A percentile compares a stretch with the other conserved stretches of the same genome.
phyloP scores from a whole-genome alignment of 2,797 vertebrate species.

The Sebastes kiyomatsui region DNA sequence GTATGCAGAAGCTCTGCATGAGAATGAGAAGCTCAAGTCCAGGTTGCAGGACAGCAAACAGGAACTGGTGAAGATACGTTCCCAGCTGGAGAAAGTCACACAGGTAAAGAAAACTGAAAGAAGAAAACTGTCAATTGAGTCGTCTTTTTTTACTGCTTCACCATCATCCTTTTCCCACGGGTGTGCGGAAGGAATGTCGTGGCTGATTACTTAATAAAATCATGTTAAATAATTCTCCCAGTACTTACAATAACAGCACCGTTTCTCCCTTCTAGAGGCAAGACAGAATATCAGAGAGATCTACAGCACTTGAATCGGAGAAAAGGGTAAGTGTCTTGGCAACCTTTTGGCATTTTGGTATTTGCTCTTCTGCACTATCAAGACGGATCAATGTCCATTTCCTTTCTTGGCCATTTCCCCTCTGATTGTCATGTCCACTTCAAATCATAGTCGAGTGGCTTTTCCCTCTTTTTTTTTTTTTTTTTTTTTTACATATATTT shows the following conservation, averaged over 20 bases:
- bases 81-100: conserved; percentile 90
- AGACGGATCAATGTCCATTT: not conserved
- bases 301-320: conserved; percentile 89
- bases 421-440: not conserved
- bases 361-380: not conserved
- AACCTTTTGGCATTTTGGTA: conserved; percentile 16
- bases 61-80: conserved; percentile 89
- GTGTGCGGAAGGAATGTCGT: not conserved
- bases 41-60: conserved; percentile 93
- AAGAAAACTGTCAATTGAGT: not conserved
- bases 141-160: not conserved
- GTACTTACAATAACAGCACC: conserved; percentile 18
- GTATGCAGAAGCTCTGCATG: conserved; percentile 91
- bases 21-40: conserved; percentile 94
- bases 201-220: not conserved
- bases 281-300: conserved; percentile 91
- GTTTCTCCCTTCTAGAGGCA: conserved; percentile 85
- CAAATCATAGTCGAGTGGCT: not conserved
- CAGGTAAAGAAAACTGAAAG: conserved; percentile 78
- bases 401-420: not conserved
- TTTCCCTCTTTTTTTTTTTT: not conserved
- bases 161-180: too few species aligned
- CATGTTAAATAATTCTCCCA: not conserved
- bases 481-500: not conserved
- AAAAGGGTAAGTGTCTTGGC: conserved; percentile 85